Evolutionary conservation across 1,140 invertebrate species (phyloP).

Genomic region (Nomia melanderi): DNA sequence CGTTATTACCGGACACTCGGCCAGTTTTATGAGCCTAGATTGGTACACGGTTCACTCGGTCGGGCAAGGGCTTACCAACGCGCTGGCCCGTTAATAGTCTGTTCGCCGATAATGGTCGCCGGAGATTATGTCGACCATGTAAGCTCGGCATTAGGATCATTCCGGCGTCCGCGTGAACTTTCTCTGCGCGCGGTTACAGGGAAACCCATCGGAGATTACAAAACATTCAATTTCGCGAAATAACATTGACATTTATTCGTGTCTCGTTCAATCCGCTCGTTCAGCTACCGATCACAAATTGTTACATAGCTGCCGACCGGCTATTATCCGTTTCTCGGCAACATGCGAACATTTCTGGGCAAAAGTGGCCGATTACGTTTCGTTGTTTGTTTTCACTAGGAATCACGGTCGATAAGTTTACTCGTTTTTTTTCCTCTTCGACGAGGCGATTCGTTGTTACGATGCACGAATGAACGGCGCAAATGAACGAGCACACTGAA

Average conservation of each 20-base stretch:
- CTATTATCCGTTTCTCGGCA: too few species aligned
- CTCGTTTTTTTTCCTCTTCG: too few species aligned
- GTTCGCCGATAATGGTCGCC: conserved; percentile 61
- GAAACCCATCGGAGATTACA: background rate
- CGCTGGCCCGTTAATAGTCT: conserved; percentile 53
- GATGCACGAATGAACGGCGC: too few species aligned
- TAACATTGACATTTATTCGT: background rate
- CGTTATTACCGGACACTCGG: conserved; percentile 72
- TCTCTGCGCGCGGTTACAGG: conserved; percentile 3
- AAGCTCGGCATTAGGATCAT: conserved; percentile 40
- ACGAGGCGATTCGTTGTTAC: too few species aligned
- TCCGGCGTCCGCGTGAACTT: conserved; percentile 27
- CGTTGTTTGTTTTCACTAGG: too few species aligned
- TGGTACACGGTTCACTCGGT: conserved; percentile 58
- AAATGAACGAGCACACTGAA: too few species aligned
- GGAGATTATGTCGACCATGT: conserved; percentile 33
- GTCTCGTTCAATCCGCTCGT: too few species aligned
- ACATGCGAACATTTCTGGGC: too few species aligned
- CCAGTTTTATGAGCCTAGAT: conserved; percentile 73
- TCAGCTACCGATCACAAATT: too few species aligned
- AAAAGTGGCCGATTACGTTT: too few species aligned
- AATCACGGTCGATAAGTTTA: too few species aligned
- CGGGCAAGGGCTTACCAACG: conserved; percentile 20
- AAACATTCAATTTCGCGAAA: background rate
- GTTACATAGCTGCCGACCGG: too few species aligned